Base-by-base conservation (phyloP, 2,797 vertebrate species). In the Clarias pachynema region DNA sequence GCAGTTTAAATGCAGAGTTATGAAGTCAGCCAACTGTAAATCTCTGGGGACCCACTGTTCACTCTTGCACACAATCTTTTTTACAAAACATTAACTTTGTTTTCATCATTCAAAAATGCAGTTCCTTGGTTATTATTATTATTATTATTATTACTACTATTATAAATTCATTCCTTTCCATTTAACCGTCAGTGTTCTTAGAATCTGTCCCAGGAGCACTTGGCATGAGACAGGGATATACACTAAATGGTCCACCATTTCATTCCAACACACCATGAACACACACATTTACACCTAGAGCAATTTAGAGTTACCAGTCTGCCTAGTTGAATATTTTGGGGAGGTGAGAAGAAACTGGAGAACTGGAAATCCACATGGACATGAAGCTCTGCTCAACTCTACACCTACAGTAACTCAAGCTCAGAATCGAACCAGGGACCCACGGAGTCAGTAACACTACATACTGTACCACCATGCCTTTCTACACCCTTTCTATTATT, bases 21-120 rank as follows among this genome's bases (percentile, higher is more conserved):
- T 62, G 29, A 82, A 53, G 34, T 85, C 81, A 87, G 82, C 83
- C 88, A 44, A 62, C 59, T 40, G 69, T 88, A 85, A 84, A 89
- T 88, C 86, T 81, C 44, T 24, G 20, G 26, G 37, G 44, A 73
- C 16, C 0, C 29, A 60, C 75, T 29, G 6, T 53, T 18, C 26
- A 37, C 31, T 73, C 73, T 56, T 60, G 74, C 78, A n/a, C 72
- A 84, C 15, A 80, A 20, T 37, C n/a, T n/a, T 40, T n/a, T 72
- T 72, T 73, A n/a, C 37, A 72, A 72, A 72, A 72, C 22, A 22
- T 34, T 37, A 24, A 44, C 40, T 49, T 73, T 49, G 40, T 26
- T 49, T 73, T 26, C 70, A 73, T 73, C 14, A 26, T 49, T 53
- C 24, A 3, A 2, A 15, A 1, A 73, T 8, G 24, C 24, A 7